These are phyloP conservation scores for Candidula unifasciata DNA, from an alignment of 2,888 invertebrate genomes.

Conservation along the genomic window DNA sequence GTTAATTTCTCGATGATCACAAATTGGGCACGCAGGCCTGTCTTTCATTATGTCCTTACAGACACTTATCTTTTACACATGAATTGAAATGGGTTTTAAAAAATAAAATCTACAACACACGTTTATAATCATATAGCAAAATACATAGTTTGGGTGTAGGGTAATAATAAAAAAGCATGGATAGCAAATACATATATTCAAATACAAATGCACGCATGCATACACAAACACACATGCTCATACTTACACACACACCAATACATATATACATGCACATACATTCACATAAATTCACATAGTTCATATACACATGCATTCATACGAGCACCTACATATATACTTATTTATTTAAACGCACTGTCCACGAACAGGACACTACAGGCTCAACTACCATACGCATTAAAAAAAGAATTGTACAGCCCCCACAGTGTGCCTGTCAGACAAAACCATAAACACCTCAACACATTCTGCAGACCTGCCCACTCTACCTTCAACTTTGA, in stretches of 20 bases:
- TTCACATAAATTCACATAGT: too few relatives aligned
- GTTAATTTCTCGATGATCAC: background rate
- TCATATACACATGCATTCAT: constrained; percentile 20
- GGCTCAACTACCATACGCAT: too few relatives aligned
- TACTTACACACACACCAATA: background rate
- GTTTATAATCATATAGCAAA: constrained; percentile 28
- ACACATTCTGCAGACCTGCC: too few relatives aligned
- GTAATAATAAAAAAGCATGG: constrained; percentile 1
- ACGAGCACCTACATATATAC: constrained; percentile 31
- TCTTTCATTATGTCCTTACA: background rate
- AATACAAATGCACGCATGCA: constrained; percentile 28
- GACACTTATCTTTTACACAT: background rate
- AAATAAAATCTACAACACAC: background rate
- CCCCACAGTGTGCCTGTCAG: too few relatives aligned
- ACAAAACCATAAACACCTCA: too few relatives aligned
- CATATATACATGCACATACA: constrained; percentile 24
- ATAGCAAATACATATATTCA: constrained; percentile 41
- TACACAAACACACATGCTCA: constrained; percentile 25
- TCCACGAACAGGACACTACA: too few relatives aligned
- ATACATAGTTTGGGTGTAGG: background rate
- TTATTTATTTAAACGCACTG: constrained; percentile 3
- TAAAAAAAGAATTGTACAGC: too few relatives aligned
- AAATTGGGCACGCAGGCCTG: background rate
- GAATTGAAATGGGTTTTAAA: too few relatives aligned
- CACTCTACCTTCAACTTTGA: too few relatives aligned